A percentile compares a stretch with the other conserved stretches of the same genome.
Conservation (phyloP, 2,797 vertebrate species). For the Alosa sapidissima region DNA sequence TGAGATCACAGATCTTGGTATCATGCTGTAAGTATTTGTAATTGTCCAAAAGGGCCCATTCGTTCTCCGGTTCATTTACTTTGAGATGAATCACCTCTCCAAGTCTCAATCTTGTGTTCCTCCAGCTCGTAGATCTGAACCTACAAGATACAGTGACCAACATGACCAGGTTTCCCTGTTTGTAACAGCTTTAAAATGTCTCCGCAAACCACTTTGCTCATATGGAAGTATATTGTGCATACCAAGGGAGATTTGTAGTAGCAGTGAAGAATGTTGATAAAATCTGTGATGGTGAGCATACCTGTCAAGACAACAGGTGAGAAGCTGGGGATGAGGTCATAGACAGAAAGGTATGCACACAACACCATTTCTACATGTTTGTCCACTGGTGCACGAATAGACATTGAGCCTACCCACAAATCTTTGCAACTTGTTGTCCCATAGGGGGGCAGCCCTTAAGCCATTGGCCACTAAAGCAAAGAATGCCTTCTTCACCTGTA, state of each 20-base stretch:
- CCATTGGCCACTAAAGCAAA: constrained; percentile 93
- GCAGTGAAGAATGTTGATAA: constrained; percentile 95
- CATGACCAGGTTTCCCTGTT: background rate
- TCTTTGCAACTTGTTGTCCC: constrained; percentile 93
- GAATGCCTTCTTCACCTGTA: constrained; percentile 94
- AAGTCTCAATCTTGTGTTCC: constrained; percentile 95
- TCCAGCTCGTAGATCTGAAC: constrained; percentile 97
- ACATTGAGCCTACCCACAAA: constrained; percentile 85
- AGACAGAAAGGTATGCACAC: background rate
- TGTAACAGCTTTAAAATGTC: background rate
- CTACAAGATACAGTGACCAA: constrained; percentile 59
- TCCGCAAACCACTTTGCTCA: background rate
- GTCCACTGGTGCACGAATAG: background rate
- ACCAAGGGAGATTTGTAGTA: constrained; percentile 95
- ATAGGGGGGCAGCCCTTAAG: constrained; percentile 90
- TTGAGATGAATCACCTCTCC: constrained; percentile 88
- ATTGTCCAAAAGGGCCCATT: background rate
- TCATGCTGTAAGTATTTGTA: background rate
- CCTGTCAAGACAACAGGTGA: constrained; percentile 66
- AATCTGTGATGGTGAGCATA: constrained; percentile 99
- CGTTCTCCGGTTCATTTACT: constrained; percentile 64
- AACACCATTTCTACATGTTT: background rate
- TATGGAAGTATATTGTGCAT: constrained; percentile 32
- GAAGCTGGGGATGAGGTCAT: background rate
- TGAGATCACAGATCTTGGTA: background rate